Percentiles rank a stretch among this genome's conserved stretches.
Conservation (phyloP, 2,113 vertebrate species). For the Vidua chalybeata region DNA sequence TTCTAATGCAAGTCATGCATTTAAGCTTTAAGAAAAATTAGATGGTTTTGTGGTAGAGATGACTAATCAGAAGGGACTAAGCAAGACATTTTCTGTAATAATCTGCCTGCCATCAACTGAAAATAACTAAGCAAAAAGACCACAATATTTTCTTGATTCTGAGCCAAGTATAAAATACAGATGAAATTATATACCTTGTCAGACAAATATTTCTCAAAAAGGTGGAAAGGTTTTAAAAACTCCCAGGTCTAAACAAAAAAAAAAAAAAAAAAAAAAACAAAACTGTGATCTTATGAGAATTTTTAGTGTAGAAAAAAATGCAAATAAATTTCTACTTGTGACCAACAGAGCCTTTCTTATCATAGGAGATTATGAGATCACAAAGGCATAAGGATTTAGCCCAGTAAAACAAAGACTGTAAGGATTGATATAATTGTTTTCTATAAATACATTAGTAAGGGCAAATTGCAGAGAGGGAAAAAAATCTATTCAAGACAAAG, state of each 20-base stretch:
- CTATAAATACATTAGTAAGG: background rate
- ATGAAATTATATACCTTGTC: background rate
- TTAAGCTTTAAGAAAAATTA: background rate
- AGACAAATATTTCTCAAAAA: background rate
- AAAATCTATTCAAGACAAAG: background rate
- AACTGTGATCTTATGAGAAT: accelerated
- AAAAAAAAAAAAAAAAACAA: background rate
- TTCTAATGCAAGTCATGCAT: background rate
- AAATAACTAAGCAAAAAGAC: background rate
- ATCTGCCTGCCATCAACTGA: background rate
- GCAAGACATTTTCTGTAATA: background rate
- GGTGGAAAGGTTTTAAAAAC: background rate
- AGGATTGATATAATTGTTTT: background rate
- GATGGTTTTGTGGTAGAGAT: background rate
- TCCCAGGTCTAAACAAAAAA: accelerated
- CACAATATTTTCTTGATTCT: background rate
- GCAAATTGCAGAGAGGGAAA: background rate
- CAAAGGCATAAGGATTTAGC: background rate
- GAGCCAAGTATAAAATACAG: background rate
- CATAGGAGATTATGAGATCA: background rate
- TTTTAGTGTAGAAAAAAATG: background rate
- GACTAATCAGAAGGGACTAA: background rate
- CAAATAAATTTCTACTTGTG: background rate
- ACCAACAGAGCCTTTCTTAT: background rate
- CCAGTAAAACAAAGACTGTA: background rate